Conservation (phyloP, 2,113 vertebrate genomes). For the Clarias macrocephalus region DNA sequence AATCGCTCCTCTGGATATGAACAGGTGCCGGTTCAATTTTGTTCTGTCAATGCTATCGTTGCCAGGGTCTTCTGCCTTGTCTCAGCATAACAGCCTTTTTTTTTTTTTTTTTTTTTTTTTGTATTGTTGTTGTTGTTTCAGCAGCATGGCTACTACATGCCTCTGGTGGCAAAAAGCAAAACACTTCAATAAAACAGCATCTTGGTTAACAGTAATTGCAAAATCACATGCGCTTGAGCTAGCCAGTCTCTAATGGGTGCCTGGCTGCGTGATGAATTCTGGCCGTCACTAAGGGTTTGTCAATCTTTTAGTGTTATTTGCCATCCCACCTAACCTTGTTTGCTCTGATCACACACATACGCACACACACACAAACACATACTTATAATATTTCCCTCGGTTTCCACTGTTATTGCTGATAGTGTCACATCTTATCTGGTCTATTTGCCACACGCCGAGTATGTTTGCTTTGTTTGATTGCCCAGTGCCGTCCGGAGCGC, state of each 20-base stretch:
- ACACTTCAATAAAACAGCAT: constrained; percentile 17
- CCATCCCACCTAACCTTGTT: background rate
- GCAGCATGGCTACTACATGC: constrained; percentile 24
- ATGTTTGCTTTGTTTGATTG: constrained; percentile 53
- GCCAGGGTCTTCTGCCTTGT: constrained; percentile 19
- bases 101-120: constrained; percentile 22
- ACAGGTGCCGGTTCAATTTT: constrained; percentile 41
- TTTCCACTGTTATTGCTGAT: constrained; percentile 5
- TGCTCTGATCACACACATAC: background rate
- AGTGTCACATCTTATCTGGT: constrained; percentile 29
- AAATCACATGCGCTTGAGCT: constrained; percentile 40
- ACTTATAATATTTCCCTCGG: constrained; percentile 39
- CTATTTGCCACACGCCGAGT: constrained; percentile 18
- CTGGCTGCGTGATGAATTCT: constrained; percentile 41
- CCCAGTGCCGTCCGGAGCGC: constrained; percentile 87
- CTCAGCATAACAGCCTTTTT: background rate
- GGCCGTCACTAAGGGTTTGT: constrained; percentile 24
- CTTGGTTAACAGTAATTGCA: constrained; percentile 44
- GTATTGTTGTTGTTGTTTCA: background rate
- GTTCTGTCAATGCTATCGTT: constrained; percentile 37
- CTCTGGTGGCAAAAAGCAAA: constrained; percentile 32
- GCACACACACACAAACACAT: background rate
- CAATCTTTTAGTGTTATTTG: constrained; percentile 5
- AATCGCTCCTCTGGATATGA: constrained; percentile 27
- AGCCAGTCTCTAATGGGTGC: constrained; percentile 37